Evolutionary conservation across 2,888 invertebrate genomes (phyloP).

Genomic region (Branchipolynoe longqiensis): DNA sequence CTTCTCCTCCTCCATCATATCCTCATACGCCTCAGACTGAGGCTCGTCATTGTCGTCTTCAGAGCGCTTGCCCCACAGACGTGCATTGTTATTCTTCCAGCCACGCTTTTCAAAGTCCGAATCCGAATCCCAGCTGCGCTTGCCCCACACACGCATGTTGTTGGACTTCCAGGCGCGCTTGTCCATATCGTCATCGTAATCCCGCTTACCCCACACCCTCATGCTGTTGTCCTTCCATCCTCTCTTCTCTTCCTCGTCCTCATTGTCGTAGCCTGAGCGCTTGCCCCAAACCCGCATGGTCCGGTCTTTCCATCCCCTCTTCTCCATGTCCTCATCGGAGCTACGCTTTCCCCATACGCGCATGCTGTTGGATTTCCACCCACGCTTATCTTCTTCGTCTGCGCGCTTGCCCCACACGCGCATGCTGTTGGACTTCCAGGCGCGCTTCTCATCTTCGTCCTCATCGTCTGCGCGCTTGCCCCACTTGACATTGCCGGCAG

Average conservation of each 20-base stretch:
- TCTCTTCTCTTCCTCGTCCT: conserved; percentile 51
- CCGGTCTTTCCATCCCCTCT: conserved; percentile 59
- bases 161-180: conserved; percentile 60
- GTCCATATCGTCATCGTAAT: conserved; percentile 43
- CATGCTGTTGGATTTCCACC: conserved; percentile 59
- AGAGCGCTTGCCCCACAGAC: conserved; percentile 63
- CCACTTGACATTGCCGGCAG: conserved; percentile 33
- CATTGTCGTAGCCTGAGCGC: conserved; percentile 23
- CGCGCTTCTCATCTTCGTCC: conserved; percentile 56
- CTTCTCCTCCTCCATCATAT: conserved; percentile 55
- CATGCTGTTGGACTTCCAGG: conserved; percentile 60
- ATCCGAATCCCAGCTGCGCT: conserved; percentile 51
- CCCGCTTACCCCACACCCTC: conserved; percentile 63
- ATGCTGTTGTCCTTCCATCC: conserved; percentile 61
- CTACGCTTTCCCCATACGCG: conserved; percentile 65
- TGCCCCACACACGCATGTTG: conserved; percentile 60
- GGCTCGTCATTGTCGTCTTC: neutral
- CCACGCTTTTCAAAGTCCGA: conserved; percentile 55
- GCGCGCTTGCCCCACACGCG: conserved; percentile 61
- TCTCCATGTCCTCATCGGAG: conserved; percentile 48
- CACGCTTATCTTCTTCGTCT: conserved; percentile 59
- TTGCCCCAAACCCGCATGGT: conserved; percentile 62
- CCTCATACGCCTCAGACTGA: neutral
- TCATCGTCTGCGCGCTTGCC: conserved; percentile 61
- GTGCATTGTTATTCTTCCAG: conserved; percentile 60